Evolutionary conservation across 2,113 vertebrate genomes (phyloP), one percentile per base, ranked within the genome.

Genomic region (Phodopus roborovskii): DNA sequence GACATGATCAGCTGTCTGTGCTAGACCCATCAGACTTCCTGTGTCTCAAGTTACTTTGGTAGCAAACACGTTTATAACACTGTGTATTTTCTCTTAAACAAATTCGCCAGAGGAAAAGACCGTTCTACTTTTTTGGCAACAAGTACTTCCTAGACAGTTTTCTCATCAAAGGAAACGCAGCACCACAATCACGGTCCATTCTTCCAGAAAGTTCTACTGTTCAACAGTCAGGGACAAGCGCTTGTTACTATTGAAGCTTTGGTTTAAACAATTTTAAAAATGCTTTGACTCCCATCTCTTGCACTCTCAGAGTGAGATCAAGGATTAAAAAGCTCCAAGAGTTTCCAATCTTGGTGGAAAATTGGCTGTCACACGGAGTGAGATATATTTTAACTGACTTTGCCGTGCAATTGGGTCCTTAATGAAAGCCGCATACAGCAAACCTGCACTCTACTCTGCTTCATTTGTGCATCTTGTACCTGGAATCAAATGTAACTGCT

Each of bases 401-500:
- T 97, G 95, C 96, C 24, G 36, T 98, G 96, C 96, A 97, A 97
- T 97, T 97, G 97, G 97, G 90, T 0, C 0, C 90, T 92, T 98
- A 98, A 98, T 96, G 97, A 98, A 97, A 97, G 97, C 96, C 96
- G 56, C 95, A 95, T 98, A 98, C 98, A 96, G 91, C 98, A 96
- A 98, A 98, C 98, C 87, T 97, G 73, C 82, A 97, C 95, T 89
- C 91, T 58, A 75, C 94, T 97, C 97, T 92, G 97, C 96, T 98
- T 91, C 92, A 98, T 78, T 94, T 93, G 91, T 91, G 95, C 96
- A 96, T 98, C 96, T 94, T 98, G 94, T 97, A 98, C 96, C 96
- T 96, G 97, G 95, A 97, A 93, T 97, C 98, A 98, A 98, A 97
- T 96, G 95, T 91, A 96, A 88, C 95, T 97, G 95, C 88, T 96